phyloP scores from a whole-genome alignment of 1,140 invertebrate species.

The Elysia chlorotica region DNA sequence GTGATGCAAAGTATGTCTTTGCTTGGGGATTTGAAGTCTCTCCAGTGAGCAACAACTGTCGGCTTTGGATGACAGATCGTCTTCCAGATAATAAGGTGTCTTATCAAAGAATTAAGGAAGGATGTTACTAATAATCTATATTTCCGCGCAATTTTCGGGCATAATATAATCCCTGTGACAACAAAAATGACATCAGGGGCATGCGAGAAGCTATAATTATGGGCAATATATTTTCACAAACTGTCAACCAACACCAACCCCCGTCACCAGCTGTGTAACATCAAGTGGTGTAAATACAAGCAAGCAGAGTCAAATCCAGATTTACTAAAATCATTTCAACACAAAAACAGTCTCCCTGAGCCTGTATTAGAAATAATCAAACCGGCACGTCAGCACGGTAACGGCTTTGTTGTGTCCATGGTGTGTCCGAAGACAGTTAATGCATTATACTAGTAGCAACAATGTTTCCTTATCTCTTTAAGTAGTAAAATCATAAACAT shows the following conservation, averaged over 20 bases:
- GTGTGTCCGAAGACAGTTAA: too few relatives aligned
- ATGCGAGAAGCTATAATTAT: constrained; percentile 11
- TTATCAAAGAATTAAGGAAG: not conserved
- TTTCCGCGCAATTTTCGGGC: constrained; percentile 20
- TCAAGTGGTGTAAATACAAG: not conserved
- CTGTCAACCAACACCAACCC: not conserved
- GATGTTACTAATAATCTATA: too few relatives aligned
- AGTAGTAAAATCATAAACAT: too few relatives aligned
- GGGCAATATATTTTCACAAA: constrained; percentile 12
- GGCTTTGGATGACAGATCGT: not conserved
- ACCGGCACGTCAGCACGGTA: too few relatives aligned
- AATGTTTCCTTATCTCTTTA: too few relatives aligned
- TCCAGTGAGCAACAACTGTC: not conserved
- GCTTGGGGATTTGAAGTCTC: not conserved
- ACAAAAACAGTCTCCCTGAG: not conserved
- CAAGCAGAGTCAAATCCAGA: not conserved
- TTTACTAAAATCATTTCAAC: not conserved
- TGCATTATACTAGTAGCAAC: too few relatives aligned
- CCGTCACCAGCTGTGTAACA: constrained; percentile 1
- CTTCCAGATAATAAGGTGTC: not conserved
- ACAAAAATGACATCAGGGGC: not conserved
- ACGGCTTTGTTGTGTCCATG: too few relatives aligned
- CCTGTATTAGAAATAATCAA: not conserved
- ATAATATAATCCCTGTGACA: constrained; percentile 18
- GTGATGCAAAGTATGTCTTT: not conserved